Evolutionary conservation across 2,888 invertebrate genomes (phyloP).

Genomic region (Scrobipalpa atriplicella): DNA sequence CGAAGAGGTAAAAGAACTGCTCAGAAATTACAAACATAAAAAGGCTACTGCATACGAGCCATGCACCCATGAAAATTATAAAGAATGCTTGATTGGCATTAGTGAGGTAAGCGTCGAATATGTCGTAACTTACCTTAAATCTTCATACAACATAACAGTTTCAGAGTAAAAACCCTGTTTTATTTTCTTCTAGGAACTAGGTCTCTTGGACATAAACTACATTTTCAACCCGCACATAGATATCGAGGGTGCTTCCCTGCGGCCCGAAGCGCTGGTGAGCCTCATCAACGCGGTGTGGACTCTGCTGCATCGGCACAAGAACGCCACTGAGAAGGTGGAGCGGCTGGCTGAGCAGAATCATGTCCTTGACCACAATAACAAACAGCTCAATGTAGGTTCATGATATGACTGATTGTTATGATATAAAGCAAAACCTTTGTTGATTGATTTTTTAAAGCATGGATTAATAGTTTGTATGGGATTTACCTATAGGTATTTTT

Average conservation of each 20-base stretch:
- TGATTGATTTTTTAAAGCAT: too few relatives aligned
- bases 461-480: too few relatives aligned
- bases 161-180: neutral
- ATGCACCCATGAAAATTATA: slow-evolving; percentile 65
- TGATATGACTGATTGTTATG: too few relatives aligned
- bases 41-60: slow-evolving; percentile 70
- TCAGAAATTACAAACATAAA: slow-evolving; percentile 70
- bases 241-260: slow-evolving; percentile 50
- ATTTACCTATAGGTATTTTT: too few relatives aligned
- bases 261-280: slow-evolving; percentile 60
- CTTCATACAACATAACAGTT: too few relatives aligned
- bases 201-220: slow-evolving; percentile 65
- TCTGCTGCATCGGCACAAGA: slow-evolving; percentile 65
- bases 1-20: slow-evolving; percentile 73
- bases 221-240: slow-evolving; percentile 72
- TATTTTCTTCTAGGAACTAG: slow-evolving; percentile 61
- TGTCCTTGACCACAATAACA: slow-evolving; percentile 65
- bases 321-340: slow-evolving; percentile 56
- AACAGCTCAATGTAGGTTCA: slow-evolving; percentile 64
- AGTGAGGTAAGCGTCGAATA: slow-evolving; percentile 55
- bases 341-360: slow-evolving; percentile 64
- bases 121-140: too few relatives aligned
- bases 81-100: slow-evolving; percentile 71
- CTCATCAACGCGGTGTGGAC: slow-evolving; percentile 70
- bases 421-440: too few relatives aligned